These are phyloP conservation scores for Sebastes itinus DNA, from an alignment of 2,797 vertebrate species.

Conservation along the genomic window DNA sequence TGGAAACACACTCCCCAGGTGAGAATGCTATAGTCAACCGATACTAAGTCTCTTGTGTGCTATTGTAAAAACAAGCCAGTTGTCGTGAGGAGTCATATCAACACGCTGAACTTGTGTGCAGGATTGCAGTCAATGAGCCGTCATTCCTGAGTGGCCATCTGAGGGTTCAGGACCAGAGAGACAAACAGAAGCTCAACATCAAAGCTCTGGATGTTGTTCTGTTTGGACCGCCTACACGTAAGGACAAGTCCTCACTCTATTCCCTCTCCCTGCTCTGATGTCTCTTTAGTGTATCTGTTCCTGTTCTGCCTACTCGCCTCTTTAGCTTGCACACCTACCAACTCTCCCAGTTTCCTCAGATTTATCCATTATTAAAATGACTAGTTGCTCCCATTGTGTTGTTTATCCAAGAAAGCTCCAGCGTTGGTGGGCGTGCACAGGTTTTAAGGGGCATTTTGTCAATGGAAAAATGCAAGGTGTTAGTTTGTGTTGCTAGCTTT, in stretches of 20 bases:
- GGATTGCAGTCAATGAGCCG: slow-evolving; percentile 97
- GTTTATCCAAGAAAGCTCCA: neutral
- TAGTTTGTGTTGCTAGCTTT: neutral
- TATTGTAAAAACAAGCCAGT: neutral
- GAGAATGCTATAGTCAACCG: slow-evolving; percentile 27
- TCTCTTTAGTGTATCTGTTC: neutral
- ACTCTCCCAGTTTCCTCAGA: neutral
- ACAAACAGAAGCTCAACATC: slow-evolving; percentile 97
- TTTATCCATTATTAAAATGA: neutral
- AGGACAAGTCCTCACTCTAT: slow-evolving; percentile 48
- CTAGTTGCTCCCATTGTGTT: neutral
- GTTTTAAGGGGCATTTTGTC: neutral
- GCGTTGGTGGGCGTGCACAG: no score
- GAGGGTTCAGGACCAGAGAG: slow-evolving; percentile 95
- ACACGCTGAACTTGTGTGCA: slow-evolving; percentile 58
- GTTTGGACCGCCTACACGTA: slow-evolving; percentile 95
- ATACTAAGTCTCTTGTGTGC: neutral
- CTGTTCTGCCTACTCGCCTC: neutral
- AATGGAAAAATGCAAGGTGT: neutral
- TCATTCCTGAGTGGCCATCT: slow-evolving; percentile 93
- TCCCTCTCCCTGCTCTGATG: neutral
- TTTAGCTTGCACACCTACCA: neutral
- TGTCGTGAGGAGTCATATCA: neutral
- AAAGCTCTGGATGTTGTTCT: slow-evolving; percentile 98
- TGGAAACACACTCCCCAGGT: slow-evolving; percentile 97